These are phyloP conservation scores for Sinocyclocheilus grahami DNA, from an alignment of 2,113 vertebrate species.

Conservation along the genomic window DNA sequence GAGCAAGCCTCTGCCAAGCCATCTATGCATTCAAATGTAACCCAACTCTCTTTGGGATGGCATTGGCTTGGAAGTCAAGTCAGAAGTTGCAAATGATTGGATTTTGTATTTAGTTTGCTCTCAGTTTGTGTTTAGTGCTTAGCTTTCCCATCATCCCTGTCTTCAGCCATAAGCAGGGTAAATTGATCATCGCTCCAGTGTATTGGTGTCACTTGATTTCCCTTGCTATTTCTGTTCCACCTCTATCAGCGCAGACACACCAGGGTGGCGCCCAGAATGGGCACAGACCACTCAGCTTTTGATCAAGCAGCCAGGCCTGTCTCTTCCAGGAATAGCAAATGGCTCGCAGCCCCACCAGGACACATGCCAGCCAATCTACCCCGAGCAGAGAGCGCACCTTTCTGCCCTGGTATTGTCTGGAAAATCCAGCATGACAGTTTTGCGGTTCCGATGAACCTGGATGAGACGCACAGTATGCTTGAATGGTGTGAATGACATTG, in stretches of 20 bases:
- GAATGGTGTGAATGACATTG: background rate
- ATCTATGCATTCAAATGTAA: conserved; percentile 17
- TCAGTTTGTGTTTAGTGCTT: background rate
- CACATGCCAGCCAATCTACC: conserved; percentile 41
- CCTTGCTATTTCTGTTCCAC: conserved; percentile 52
- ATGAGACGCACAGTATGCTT: background rate
- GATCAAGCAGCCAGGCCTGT: conserved; percentile 22
- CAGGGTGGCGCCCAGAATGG: conserved; percentile 47
- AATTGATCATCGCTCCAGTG: conserved; percentile 45
- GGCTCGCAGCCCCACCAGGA: conserved; percentile 26
- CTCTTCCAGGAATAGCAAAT: conserved; percentile 35
- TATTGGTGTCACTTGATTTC: conserved; percentile 53
- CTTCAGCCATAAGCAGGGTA: background rate
- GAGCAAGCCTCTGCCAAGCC: background rate
- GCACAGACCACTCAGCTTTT: conserved; percentile 22
- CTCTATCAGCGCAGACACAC: conserved; percentile 29
- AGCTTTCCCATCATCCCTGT: background rate
- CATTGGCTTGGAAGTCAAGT: background rate
- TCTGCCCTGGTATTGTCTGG: background rate
- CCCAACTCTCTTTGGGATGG: background rate
- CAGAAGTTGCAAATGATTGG: conserved; percentile 1
- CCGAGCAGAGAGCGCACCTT: conserved; percentile 21
- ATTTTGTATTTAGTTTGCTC: conserved; percentile 13
- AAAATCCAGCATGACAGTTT: background rate
- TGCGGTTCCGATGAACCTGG: too few relatives aligned